Percentiles rank a stretch among this genome's conserved stretches.
phyloP scores from a whole-genome alignment of 2,797 vertebrate genomes.

The Pyrrhura leucotis region DNA sequence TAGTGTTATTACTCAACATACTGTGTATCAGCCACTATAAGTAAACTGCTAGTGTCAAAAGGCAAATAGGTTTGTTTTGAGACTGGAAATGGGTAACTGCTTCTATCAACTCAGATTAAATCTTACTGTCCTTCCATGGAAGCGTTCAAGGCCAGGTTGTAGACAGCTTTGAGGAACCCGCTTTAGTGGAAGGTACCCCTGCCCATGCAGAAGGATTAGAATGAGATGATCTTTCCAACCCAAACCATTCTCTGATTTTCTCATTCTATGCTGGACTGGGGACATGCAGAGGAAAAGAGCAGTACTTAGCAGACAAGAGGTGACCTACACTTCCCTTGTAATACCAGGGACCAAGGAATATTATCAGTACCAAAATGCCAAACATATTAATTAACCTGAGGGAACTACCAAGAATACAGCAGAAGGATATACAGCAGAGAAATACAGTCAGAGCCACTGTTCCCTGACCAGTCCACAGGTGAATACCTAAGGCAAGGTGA shows the following conservation, averaged over 20 bases:
- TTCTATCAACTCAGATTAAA: background rate
- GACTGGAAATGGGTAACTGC: background rate
- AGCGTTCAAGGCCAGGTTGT: background rate
- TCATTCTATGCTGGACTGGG: fast-evolving
- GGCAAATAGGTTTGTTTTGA: background rate
- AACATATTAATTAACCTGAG: background rate
- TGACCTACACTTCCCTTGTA: background rate
- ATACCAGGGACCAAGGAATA: background rate
- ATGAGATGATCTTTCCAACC: background rate
- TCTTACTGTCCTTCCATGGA: background rate
- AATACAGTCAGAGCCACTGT: background rate
- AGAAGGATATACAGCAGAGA: background rate
- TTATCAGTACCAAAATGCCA: background rate
- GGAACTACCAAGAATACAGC: background rate
- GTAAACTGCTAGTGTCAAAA: background rate
- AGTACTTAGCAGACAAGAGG: background rate
- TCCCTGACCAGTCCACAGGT: fast-evolving
- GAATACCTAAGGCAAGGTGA: background rate
- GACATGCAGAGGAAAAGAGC: background rate
- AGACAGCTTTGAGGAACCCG: background rate
- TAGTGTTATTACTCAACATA: background rate
- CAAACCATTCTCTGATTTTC: background rate
- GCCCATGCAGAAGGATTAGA: background rate
- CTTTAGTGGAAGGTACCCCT: background rate
- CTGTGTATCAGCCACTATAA: background rate